Conservation (phyloP, 2,113 vertebrate genomes). For the Harpagus bidentatus region DNA sequence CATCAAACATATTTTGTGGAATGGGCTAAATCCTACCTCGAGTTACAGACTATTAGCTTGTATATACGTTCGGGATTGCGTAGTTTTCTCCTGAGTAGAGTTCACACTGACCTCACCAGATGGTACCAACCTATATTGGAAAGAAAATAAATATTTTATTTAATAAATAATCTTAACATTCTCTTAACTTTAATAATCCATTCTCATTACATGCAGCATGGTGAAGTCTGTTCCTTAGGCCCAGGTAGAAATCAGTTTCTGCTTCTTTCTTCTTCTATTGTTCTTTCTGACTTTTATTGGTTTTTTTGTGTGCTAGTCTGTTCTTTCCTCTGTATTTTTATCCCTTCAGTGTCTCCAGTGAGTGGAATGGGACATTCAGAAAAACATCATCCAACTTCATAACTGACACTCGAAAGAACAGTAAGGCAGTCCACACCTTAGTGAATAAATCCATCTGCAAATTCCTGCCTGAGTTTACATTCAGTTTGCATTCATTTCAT, state of each 20-base stretch:
- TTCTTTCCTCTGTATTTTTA: not conserved
- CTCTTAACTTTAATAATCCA: not conserved
- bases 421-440: not conserved
- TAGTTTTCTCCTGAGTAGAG: not conserved
- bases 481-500: not conserved
- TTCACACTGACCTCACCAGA: not conserved
- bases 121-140: not conserved
- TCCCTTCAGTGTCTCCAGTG: not conserved
- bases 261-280: not conserved
- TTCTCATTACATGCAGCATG: too few species aligned
- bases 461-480: not conserved
- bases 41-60: not conserved
- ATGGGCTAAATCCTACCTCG: not conserved
- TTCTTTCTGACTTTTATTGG: not conserved
- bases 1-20: not conserved
- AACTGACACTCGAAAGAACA: not conserved
- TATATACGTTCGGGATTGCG: not conserved
- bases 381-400: not conserved
- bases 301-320: not conserved
- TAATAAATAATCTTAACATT: not conserved
- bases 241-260: not conserved
- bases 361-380: not conserved
- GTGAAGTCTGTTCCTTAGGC: not conserved
- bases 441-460: not conserved
- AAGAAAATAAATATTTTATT: not conserved